Evolutionary conservation across 2,888 invertebrate species (phyloP), one percentile per base, ranked within the genome.

Genomic region (Latheticus oryzae): DNA sequence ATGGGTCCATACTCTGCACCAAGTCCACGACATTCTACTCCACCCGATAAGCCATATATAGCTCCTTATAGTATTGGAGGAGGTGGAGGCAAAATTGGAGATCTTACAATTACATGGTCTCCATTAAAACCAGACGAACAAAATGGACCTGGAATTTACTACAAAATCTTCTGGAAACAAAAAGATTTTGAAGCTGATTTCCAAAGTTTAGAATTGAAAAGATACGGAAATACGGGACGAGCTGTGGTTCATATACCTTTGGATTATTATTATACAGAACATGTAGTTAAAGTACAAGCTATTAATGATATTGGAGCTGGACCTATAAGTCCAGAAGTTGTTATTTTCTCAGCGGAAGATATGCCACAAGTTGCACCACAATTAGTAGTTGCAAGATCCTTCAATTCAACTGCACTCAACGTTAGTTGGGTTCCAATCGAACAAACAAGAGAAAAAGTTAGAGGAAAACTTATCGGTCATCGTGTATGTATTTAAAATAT

Each of bases 81-180:
- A 0, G 97, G 97, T 2, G 97, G 97, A 30, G 97, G 97, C 5
- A 97, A 96, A 78, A 93, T 95, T 60, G 96, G 97, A 0, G 95
- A 95, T 73, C 85, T 98, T 2, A 91, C 93, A 0, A 93, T 98
- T 43, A 91, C 87, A 0, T 97, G 97, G 97, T 83, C 86, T 66
- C 89, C 93, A 0, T 75, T 96, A 16, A 82, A 86, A 59, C 79
- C 85, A 0, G 84, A 91, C 58, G 86, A 95, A 65, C 95, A 95
- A 76, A 94, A 96, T 75, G 95, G 92, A 0, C 90, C 90, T 13
- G 92, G 91, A 26, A 88, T 96, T 61, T 89, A 92, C 75, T 97
- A 97, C 77, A 92, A 90, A 76, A 85, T 97, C 62, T 96, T 89
- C 74, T 96, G 93, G 91, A 88, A 91, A 58, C 84, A 89, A 2